A percentile compares a stretch with the other conserved stretches of the same genome.
These are phyloP conservation scores for Porites divaricata DNA, from an alignment of 92 coral and sea anemone genomes.

Conservation along the genomic window DNA sequence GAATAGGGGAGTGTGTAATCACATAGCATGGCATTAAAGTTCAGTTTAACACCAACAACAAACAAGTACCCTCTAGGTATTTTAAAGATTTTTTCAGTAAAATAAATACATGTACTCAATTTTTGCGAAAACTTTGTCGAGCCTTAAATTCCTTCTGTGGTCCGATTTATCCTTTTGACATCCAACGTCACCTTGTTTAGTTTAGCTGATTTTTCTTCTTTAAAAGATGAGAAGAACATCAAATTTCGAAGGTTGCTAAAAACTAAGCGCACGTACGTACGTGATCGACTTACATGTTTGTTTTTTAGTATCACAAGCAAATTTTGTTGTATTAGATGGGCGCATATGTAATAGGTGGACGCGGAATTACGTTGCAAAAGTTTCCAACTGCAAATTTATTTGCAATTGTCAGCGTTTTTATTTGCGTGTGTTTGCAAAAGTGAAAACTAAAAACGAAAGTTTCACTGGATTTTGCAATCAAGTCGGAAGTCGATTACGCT, in stretches of 20 bases:
- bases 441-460: neutral
- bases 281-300: too few species aligned
- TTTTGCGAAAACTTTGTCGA: too few species aligned
- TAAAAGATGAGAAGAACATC: neutral
- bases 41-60: too few species aligned
- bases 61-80: too few species aligned
- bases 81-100: too few species aligned
- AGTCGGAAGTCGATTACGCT: conserved; percentile 65
- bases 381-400: too few species aligned
- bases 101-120: too few species aligned
- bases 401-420: neutral
- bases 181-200: neutral
- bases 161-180: neutral
- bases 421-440: neutral
- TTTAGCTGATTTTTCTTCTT: neutral
- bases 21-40: neutral
- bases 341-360: too few species aligned
- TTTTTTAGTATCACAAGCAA: too few species aligned
- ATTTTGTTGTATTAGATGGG: too few species aligned
- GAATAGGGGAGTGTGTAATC: neutral
- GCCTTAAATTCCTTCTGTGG: neutral
- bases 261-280: too few species aligned
- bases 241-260: neutral
- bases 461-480: conserved; percentile 18
- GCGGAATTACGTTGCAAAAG: too few species aligned